phyloP scores from a whole-genome alignment of 2,797 vertebrate genomes.

The Xyrichtys novacula region DNA sequence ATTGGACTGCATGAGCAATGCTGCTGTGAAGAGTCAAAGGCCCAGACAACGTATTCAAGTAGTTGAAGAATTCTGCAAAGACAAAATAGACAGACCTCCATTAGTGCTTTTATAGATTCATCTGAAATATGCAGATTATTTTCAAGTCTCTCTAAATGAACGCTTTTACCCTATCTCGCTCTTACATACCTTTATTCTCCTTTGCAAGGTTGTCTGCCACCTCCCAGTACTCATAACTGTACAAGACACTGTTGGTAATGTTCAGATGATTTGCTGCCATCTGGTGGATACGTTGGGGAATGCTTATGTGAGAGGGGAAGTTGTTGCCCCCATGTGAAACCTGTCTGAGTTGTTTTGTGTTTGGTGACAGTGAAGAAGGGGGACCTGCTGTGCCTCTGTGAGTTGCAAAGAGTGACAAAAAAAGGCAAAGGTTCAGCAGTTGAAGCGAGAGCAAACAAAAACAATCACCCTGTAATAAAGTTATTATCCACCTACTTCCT shows the following conservation, averaged over 20 bases:
- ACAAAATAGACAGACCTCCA: constrained; percentile 40
- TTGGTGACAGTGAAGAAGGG: constrained; percentile 87
- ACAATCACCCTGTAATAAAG: neutral
- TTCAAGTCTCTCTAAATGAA: neutral
- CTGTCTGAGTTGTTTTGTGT: constrained; percentile 85
- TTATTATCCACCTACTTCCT: constrained; percentile 89
- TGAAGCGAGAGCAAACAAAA: constrained; percentile 8
- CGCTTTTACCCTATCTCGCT: neutral
- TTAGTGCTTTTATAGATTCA: too few relatives aligned
- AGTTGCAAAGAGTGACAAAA: constrained; percentile 19
- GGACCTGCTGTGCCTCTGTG: constrained; percentile 87
- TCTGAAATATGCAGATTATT: neutral
- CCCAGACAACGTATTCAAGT: constrained; percentile 96
- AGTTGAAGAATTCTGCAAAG: constrained; percentile 95
- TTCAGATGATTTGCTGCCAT: constrained; percentile 99
- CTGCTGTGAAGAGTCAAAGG: constrained; percentile 97
- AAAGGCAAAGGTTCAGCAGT: constrained; percentile 3
- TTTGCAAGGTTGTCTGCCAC: constrained; percentile 97
- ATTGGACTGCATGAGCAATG: constrained; percentile 96
- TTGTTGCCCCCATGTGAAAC: constrained; percentile 86
- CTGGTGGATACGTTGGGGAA: constrained; percentile 98
- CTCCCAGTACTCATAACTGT: constrained; percentile 99
- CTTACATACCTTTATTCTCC: constrained; percentile 92
- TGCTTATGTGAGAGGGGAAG: constrained; percentile 92
- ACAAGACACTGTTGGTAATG: constrained; percentile 98